Conservation (phyloP, 37 sponge, comb jelly and placozoan species). For the Amphimedon queenslandica region DNA sequence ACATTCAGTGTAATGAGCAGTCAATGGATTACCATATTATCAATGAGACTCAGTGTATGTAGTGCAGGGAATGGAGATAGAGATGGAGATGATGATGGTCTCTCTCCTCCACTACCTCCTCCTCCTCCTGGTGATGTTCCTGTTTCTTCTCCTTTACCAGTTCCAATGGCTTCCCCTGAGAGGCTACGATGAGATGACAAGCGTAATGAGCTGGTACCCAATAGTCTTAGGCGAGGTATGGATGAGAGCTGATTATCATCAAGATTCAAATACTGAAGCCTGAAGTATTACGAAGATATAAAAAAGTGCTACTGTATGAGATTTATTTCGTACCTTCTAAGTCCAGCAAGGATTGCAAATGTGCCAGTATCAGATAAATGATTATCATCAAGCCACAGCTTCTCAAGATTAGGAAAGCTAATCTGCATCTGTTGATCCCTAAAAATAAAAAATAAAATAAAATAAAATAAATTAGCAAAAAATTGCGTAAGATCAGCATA, state of each 20-base stretch:
- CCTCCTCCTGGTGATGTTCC: too few relatives aligned
- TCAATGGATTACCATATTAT: conserved; percentile 82
- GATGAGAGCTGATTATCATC: conserved; percentile 78
- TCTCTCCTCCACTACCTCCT: background rate
- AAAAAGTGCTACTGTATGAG: too few relatives aligned
- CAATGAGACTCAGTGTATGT: conserved; percentile 60
- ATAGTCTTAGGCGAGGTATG: conserved; percentile 74
- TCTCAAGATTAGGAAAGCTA: conserved; percentile 68
- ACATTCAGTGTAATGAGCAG: too few relatives aligned
- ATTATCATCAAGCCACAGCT: conserved; percentile 83
- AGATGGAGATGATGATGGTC: too few relatives aligned
- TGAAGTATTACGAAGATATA: conserved; percentile 4
- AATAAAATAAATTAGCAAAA: too few relatives aligned
- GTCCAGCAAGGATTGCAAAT: conserved; percentile 83
- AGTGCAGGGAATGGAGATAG: conserved; percentile 69
- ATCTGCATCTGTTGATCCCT: background rate
- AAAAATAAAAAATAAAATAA: too few relatives aligned
- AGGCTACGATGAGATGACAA: background rate
- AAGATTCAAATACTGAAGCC: conserved; percentile 74
- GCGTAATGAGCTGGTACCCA: conserved; percentile 40
- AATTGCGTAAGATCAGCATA: too few relatives aligned
- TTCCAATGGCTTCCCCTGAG: background rate
- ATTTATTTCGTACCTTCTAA: conserved; percentile 71
- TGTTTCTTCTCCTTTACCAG: too few relatives aligned
- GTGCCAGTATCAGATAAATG: conserved; percentile 60